Conservation (phyloP, 2,888 invertebrate genomes). For the Lasioglossum zephyrum region DNA sequence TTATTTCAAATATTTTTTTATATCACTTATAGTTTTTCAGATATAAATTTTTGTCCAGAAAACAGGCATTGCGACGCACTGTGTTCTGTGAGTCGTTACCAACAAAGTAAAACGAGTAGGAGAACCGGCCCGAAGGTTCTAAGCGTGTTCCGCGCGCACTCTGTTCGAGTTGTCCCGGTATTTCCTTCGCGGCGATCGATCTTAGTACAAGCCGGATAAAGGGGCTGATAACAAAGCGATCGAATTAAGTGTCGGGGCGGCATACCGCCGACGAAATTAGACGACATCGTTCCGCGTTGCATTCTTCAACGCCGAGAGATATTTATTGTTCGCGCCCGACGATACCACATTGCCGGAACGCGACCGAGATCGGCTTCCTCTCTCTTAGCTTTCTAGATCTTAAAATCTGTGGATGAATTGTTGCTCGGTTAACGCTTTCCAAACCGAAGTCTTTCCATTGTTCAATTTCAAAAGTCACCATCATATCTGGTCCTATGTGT, state of each 20-base stretch:
- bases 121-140: not conserved
- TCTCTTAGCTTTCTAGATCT: not conserved
- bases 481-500: not conserved
- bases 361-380: not conserved
- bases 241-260: slow-evolving; percentile 43
- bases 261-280: slow-evolving; percentile 35
- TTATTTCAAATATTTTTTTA: no score
- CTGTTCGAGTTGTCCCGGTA: not conserved
- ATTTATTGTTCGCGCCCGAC: not conserved
- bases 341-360: not conserved
- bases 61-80: no score
- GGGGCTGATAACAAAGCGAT: not conserved
- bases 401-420: not conserved
- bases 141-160: not conserved
- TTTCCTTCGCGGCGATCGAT: not conserved
- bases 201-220: not conserved
- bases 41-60: no score
- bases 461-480: not conserved
- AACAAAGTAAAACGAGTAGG: not conserved
- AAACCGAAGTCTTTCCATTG: not conserved
- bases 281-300: slow-evolving; percentile 36
- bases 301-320: slow-evolving; percentile 9
- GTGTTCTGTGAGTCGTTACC: not conserved
- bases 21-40: no score
- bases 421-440: not conserved